Evolutionary conservation across 2,113 vertebrate species (phyloP).

Genomic region (Pseudopodoces humilis): DNA sequence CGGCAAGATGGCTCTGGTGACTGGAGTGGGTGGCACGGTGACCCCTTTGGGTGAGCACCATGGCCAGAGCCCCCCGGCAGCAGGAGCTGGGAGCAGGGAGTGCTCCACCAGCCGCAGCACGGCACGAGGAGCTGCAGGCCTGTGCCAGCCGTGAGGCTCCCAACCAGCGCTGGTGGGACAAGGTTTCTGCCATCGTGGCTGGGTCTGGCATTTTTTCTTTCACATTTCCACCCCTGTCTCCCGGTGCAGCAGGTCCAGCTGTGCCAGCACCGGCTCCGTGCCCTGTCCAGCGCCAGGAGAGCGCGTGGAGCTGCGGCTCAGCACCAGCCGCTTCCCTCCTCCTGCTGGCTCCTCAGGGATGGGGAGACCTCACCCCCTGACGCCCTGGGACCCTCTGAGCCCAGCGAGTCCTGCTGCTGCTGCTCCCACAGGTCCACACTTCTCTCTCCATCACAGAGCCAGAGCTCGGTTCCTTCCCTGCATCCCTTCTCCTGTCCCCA

Average conservation of each 20-base stretch:
- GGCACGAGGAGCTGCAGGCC: accelerated
- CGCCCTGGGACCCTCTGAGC: accelerated
- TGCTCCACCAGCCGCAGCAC: accelerated
- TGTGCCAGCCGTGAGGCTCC: accelerated
- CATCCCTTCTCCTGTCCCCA: accelerated
- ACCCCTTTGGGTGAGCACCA: accelerated
- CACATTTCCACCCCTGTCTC: accelerated
- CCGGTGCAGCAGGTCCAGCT: accelerated
- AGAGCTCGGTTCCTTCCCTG: not conserved
- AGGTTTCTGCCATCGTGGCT: accelerated
- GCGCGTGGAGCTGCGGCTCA: accelerated
- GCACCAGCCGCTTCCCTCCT: not conserved
- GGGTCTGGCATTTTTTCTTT: not conserved
- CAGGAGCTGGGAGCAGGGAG: accelerated
- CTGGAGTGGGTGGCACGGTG: accelerated
- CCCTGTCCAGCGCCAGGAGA: no score
- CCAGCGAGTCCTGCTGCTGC: accelerated
- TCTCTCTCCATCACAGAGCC: not conserved
- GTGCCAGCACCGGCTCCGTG: accelerated
- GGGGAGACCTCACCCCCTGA: accelerated
- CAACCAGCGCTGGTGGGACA: accelerated
- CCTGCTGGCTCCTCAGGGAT: accelerated
- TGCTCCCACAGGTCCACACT: accelerated
- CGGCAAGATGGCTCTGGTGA: not conserved
- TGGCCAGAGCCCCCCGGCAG: not conserved